Base-by-base conservation (phyloP, 2,797 vertebrate species). In the Premnoplex brunnescens region DNA sequence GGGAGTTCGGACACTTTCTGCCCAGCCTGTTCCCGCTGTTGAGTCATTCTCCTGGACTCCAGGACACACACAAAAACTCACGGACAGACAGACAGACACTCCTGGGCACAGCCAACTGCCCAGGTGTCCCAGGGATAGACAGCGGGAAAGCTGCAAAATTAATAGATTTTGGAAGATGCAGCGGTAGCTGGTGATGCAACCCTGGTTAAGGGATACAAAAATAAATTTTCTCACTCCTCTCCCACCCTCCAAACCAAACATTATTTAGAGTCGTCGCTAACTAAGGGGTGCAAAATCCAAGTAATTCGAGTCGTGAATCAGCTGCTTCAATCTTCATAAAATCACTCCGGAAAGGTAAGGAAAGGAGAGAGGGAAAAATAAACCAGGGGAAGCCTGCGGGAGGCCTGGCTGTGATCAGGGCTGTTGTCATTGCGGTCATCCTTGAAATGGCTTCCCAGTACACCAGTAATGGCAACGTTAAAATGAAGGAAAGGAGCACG, bases 371-470 rank as follows among this genome's bases (percentile, higher is more conserved):
- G 32, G 3, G 7, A 59, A 63, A 89, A 64, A 30, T 4, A 63
- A 88, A n/a, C 27, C 6, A 26, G 14, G 39, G 32, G 64, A 86
- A 41, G 36, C 21, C 74, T 80, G 74, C 41, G 51, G 66, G 62
- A 91, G 49, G 27, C 51, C 80, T 69, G 75, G 62, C 77, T 78
- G 72, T 52, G 86, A 87, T 64, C 59, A 36, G 28, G 59, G 66
- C 72, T 89, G 83, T 80, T 80, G 63, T 83, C 89, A 59, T 75
- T 56, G 74, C 3, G 41, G 93, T 82, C 91, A 89, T 82, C 94
- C 77, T 87, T 85, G 88, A 90, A 95, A 94, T 27, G 16, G 71
- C 66, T 83, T 93, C 78, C 68, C 76, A 69, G 28, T 64, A 41
- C 66, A 44, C 67, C 80, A 79, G 54, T 48, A 91, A 85, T 15